Percentiles rank a stretch among this genome's conserved stretches.
These are phyloP conservation scores for Neostethus bicornis DNA, from an alignment of 2,797 vertebrate species.

Conservation along the genomic window DNA sequence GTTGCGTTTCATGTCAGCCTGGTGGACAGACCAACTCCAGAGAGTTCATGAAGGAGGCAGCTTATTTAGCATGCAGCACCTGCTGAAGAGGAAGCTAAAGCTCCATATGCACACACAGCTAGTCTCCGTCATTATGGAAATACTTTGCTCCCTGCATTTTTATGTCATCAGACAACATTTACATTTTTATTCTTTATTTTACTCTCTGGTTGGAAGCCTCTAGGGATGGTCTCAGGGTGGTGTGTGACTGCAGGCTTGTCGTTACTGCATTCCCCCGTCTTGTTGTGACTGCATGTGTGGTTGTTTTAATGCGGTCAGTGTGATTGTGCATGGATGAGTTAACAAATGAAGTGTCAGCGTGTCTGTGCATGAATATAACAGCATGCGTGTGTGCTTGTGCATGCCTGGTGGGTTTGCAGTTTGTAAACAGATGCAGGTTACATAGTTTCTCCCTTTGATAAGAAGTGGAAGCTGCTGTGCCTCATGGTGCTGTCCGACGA, in stretches of 20 bases:
- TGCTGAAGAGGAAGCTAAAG: constrained; percentile 56
- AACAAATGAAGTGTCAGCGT: constrained; percentile 34
- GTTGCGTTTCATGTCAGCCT: constrained; percentile 59
- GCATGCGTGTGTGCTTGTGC: constrained; percentile 5
- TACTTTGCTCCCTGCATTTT: constrained; percentile 53
- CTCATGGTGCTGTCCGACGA: no score
- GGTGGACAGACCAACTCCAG: constrained; percentile 41
- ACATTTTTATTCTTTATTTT: constrained; percentile 46
- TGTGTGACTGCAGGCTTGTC: constrained; percentile 24
- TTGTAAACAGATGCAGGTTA: no score
- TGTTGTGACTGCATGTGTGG: constrained; percentile 30
- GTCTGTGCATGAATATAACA: constrained; percentile 20
- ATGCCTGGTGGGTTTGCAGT: background rate
- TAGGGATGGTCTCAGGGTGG: constrained; percentile 32
- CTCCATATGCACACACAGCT: constrained; percentile 57
- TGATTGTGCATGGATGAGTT: constrained; percentile 25
- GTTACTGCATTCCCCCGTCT: constrained; percentile 29
- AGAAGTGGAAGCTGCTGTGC: no score
- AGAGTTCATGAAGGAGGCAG: constrained; percentile 65
- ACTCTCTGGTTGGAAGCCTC: constrained; percentile 45
- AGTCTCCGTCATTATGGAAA: constrained; percentile 75
- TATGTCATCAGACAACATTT: constrained; percentile 53
- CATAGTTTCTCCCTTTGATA: no score
- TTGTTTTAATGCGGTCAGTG: constrained; percentile 15
- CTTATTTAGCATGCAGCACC: constrained; percentile 64